These are phyloP conservation scores for Rhodophaea formosa DNA, from an alignment of 2,888 invertebrate genomes.

Conservation along the genomic window DNA sequence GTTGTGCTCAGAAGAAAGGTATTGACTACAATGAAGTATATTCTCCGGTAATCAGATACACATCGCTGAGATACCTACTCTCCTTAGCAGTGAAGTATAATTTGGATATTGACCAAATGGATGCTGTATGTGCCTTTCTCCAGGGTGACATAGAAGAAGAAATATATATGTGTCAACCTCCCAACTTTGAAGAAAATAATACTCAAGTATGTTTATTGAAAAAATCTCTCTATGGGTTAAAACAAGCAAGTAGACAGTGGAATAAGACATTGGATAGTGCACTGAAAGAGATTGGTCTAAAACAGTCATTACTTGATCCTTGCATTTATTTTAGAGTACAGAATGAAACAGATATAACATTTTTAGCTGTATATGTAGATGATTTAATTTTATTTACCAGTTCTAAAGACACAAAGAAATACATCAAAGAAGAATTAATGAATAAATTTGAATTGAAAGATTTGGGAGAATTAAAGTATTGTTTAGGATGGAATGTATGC, in stretches of 20 bases:
- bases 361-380: conserved; percentile 34
- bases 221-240: conserved; percentile 15
- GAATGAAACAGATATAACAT: conserved; percentile 25
- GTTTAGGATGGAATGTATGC: conserved; percentile 21
- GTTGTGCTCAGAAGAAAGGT: conserved; percentile 19
- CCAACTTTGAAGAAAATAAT: neutral
- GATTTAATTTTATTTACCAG: conserved; percentile 22
- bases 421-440: conserved; percentile 23
- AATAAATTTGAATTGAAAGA: conserved; percentile 28
- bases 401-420: neutral
- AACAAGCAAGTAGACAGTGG: conserved; percentile 14
- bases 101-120: conserved; percentile 23
- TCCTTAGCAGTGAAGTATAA: neutral
- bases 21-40: conserved; percentile 24
- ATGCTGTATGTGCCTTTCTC: conserved; percentile 26
- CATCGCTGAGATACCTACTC: conserved; percentile 17
- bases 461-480: conserved; percentile 25
- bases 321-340: conserved; percentile 31
- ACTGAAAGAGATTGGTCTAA: conserved; percentile 30
- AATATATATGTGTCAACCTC: neutral
- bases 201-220: conserved; percentile 2
- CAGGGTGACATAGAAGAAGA: conserved; percentile 20
- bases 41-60: conserved; percentile 22
- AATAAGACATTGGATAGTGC: conserved; percentile 28
- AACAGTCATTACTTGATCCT: conserved; percentile 30